Evolutionary conservation across 2,797 vertebrate genomes (phyloP), one percentile per base, ranked within the genome.

Genomic region (Darevskia nairensis): DNA sequence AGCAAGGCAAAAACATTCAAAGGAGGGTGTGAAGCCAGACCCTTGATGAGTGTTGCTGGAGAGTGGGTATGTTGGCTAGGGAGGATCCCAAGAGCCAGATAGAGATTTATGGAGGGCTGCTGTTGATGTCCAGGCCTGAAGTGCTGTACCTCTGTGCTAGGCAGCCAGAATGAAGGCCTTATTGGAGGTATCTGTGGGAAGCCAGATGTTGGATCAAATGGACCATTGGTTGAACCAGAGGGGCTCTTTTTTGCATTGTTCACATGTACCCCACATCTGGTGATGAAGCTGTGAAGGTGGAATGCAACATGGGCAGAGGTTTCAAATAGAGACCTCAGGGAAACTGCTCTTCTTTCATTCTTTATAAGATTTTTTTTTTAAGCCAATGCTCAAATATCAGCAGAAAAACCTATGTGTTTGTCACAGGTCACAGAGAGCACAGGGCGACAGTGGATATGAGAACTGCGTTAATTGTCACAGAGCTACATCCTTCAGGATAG

Each of bases 381-480:
- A 41, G 66, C 80, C 3, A 21, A 9, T 21, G 25, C 15, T 72
- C 32, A 2, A 3, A 35, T 29, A 29, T 2, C 19, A 13, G 82
- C 77, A 41, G 75, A 86, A 44, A 35, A 68, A 4, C 17, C 80
- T 83, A 35, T 80, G 77, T 81, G 8, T 89, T 94, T 92, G 89
- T 88, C 87, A 64, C 80, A 78, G 90, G 90, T 89, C 35, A 50
- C 25, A 23, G 35, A 94, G 84, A 88, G 50, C 50, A 55, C 50
- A 55, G 13, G 90, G 89, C 68, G 27, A 59, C 13, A 59, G 59
- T 5, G 80, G 84, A 91, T 80, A 90, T 93, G 94, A 94, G 92
- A 95, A 93, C 92, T 92, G 88, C 92, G 81, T 91, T 87, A 87
- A 89, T 87, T 91, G 92, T 93, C 93, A 92, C 78, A 85, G 89